Evolutionary conservation across 2,888 invertebrate species (phyloP).

Genomic region (Conomelus anceps): DNA sequence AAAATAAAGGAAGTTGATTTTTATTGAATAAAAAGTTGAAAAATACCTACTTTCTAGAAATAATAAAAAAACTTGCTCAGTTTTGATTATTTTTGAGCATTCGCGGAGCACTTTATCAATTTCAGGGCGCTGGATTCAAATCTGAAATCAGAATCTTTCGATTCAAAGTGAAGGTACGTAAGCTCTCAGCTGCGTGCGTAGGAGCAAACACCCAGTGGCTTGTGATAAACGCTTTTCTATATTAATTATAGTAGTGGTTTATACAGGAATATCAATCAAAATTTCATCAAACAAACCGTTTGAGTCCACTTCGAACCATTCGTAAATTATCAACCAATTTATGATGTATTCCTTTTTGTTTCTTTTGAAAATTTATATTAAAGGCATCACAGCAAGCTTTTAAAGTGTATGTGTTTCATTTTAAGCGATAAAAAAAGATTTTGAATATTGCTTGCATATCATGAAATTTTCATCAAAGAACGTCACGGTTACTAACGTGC

Average conservation of each 20-base stretch:
- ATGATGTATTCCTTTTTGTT: neutral
- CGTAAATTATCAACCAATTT: neutral
- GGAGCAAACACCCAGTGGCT: neutral
- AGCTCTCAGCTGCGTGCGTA: neutral
- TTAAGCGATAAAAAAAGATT: neutral
- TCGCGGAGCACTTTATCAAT: too few relatives aligned
- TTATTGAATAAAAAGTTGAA: too few relatives aligned
- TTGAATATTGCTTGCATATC: neutral
- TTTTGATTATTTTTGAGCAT: too few relatives aligned
- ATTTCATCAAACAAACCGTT: neutral
- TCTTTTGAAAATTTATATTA: neutral
- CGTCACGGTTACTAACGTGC: neutral
- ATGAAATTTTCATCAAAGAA: neutral
- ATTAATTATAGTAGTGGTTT: too few relatives aligned
- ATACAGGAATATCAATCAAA: neutral
- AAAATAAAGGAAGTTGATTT: too few relatives aligned
- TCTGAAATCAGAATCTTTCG: too few relatives aligned
- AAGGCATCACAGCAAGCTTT: neutral
- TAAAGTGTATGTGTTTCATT: neutral
- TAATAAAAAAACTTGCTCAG: too few relatives aligned
- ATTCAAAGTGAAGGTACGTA: too few relatives aligned
- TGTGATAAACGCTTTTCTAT: too few relatives aligned
- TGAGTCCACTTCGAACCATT: neutral
- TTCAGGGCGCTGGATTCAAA: too few relatives aligned
- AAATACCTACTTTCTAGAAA: too few relatives aligned